Evolutionary conservation across 2,888 invertebrate species (phyloP).

Genomic region (Quadroppia sp.): DNA sequence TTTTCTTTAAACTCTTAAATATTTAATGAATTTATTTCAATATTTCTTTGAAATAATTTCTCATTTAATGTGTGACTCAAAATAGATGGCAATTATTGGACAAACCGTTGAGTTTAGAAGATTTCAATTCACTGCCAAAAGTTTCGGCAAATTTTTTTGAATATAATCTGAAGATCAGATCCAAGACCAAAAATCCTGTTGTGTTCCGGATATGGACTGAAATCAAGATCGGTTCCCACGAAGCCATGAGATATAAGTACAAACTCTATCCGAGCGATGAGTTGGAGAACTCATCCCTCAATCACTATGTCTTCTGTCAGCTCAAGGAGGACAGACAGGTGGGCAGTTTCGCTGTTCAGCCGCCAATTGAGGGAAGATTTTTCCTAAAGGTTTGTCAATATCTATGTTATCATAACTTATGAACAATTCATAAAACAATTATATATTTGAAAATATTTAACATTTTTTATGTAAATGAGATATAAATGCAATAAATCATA

Average conservation of each 20-base stretch:
- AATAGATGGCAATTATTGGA: conserved; percentile 56
- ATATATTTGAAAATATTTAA: no score
- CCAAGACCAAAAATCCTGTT: conserved; percentile 48
- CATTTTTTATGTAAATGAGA: no score
- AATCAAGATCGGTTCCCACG: conserved; percentile 49
- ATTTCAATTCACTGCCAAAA: conserved; percentile 55
- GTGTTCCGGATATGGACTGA: conserved; percentile 50
- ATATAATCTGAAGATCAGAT: conserved; percentile 49
- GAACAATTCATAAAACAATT: no score
- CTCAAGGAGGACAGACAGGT: conserved; percentile 49
- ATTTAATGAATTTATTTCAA: no score
- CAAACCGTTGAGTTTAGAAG: conserved; percentile 54
- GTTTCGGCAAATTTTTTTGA: conserved; percentile 56
- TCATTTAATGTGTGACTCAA: background rate
- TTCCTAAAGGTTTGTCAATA: conserved; percentile 52
- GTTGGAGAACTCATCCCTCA: conserved; percentile 49
- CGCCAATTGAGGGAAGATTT: conserved; percentile 54
- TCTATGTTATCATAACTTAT: no score
- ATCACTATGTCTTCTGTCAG: conserved; percentile 51
- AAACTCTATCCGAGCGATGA: conserved; percentile 50
- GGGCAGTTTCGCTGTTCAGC: conserved; percentile 52
- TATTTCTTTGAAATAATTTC: background rate
- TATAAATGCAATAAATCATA: no score
- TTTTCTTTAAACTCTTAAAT: no score
- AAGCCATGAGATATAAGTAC: conserved; percentile 50